phyloP scores from a whole-genome alignment of 2,888 invertebrate species.

The Drosophila neonasuta region DNA sequence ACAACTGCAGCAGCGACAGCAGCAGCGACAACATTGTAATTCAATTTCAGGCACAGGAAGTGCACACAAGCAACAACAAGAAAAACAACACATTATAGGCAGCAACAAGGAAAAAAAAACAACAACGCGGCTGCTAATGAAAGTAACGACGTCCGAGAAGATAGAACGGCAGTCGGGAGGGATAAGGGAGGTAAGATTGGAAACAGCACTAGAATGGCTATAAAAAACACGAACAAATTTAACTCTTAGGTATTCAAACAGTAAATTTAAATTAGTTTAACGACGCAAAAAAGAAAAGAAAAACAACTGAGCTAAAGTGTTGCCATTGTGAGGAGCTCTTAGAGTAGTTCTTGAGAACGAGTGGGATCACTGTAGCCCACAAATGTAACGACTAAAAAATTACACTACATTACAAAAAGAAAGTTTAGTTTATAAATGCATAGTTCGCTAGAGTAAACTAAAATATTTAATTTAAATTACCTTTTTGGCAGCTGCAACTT shows the following conservation, averaged over 20 bases:
- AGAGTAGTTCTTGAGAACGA: neutral
- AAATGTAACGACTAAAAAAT: neutral
- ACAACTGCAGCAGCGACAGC: slow-evolving; percentile 36
- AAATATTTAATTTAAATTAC: too few relatives aligned
- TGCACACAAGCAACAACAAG: slow-evolving; percentile 50
- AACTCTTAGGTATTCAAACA: slow-evolving; percentile 42
- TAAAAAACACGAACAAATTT: slow-evolving; percentile 15
- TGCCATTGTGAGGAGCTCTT: neutral
- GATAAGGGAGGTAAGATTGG: neutral
- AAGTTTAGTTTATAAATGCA: neutral
- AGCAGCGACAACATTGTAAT: slow-evolving; percentile 70
- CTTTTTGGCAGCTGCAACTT: too few relatives aligned
- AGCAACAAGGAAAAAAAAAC: slow-evolving; percentile 10
- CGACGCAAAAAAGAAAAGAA: neutral
- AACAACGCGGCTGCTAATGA: slow-evolving; percentile 55
- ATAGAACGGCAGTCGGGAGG: neutral
- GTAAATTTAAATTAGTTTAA: slow-evolving; percentile 44
- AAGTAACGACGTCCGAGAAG: slow-evolving; percentile 45
- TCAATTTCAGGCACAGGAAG: slow-evolving; percentile 67
- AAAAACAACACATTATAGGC: slow-evolving; percentile 18
- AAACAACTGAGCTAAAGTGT: neutral
- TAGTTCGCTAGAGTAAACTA: neutral
- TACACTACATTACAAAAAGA: neutral
- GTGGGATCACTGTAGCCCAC: neutral
- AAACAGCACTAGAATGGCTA: neutral